Base-by-base conservation (phyloP, 2,888 invertebrate genomes). In the Athalia rosae region DNA sequence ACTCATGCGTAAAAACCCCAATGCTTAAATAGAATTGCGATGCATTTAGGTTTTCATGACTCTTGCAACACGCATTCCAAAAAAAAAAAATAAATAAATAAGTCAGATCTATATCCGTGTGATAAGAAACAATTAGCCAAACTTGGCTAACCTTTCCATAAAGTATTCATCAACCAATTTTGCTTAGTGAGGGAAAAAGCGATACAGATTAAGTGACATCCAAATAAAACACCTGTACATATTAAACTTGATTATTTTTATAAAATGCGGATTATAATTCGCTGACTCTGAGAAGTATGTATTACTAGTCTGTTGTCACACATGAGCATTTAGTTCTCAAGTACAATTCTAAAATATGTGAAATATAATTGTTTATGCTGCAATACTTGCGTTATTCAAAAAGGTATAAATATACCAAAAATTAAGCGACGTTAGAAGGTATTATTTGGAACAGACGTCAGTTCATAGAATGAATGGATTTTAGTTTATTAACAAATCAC, bases 1-100 rank as follows among this genome's bases (percentile, higher is more conserved):
- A 83, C 91, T 99, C 77, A 99, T 99, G 99, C 95, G 93, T 87
- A 93, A 92, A 82, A 95, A 99, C 91, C 98, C 99, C 4, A 92
- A 93, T 83, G 99, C 99, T 80, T 99, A 93, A 85, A 71, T 4
- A 5, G 56, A 13, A 7, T n/a, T 45, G 41, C 13, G 9, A n/a
- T 4, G 71, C 71, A 71, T 71, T 71, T 58, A 47, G 28, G 28
- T 28, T 28, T 69, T 56, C 0, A 58, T 56, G 11, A 45, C 5
- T 69, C 56, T 58, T 58, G 7, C 11, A n/a, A 69, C 8, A 50
- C 11, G 11, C 50, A 50, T 50, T 9, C 50, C 7, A 11, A 63
- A 7, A 9, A 6, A 45, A 13, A 63, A 63, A 6, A 63, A 63
- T 63, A 63, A n/a, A 45, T 1, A 4, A n/a, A 63, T n/a, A 43